These are phyloP conservation scores for Periparus ater DNA, from an alignment of 2,797 vertebrate species.

Conservation along the genomic window DNA sequence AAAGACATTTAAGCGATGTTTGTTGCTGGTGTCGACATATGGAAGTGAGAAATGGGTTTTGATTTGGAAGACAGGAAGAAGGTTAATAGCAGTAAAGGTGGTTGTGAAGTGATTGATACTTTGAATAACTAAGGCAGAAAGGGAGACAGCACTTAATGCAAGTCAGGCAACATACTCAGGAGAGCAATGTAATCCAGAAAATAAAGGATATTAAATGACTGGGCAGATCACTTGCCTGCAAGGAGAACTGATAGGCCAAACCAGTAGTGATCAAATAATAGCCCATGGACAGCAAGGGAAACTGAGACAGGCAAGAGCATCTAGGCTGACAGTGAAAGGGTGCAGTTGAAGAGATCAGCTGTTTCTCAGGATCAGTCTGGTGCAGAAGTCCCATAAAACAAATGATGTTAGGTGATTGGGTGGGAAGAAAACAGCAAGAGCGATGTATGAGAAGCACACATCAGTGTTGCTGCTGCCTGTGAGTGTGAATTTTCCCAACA, in stretches of 20 bases:
- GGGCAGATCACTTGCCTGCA: conserved; percentile 17
- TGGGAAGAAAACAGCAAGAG: background rate
- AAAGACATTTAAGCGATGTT: conserved; percentile 76
- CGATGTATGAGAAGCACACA: background rate
- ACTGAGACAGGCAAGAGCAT: background rate
- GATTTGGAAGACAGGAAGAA: conserved; percentile 78
- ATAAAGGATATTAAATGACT: conserved; percentile 39
- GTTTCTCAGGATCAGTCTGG: background rate
- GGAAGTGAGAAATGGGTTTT: conserved; percentile 79
- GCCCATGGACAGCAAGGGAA: background rate
- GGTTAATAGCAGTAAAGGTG: conserved; percentile 75
- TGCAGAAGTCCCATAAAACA: background rate
- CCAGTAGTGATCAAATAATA: background rate
- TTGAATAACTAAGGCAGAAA: conserved; percentile 42
- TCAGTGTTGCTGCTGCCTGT: background rate
- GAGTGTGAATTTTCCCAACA: background rate
- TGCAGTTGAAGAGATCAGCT: background rate
- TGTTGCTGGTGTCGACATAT: conserved; percentile 76
- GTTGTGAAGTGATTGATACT: conserved; percentile 76
- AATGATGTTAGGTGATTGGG: background rate
- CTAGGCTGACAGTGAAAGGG: background rate
- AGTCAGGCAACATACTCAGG: conserved; percentile 26
- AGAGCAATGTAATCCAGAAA: conserved; percentile 66
- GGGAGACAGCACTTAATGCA: conserved; percentile 22
- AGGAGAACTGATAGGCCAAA: conserved; percentile 50